Base-by-base conservation (phyloP, 2,113 vertebrate species). In the Prunella fulvescens region DNA sequence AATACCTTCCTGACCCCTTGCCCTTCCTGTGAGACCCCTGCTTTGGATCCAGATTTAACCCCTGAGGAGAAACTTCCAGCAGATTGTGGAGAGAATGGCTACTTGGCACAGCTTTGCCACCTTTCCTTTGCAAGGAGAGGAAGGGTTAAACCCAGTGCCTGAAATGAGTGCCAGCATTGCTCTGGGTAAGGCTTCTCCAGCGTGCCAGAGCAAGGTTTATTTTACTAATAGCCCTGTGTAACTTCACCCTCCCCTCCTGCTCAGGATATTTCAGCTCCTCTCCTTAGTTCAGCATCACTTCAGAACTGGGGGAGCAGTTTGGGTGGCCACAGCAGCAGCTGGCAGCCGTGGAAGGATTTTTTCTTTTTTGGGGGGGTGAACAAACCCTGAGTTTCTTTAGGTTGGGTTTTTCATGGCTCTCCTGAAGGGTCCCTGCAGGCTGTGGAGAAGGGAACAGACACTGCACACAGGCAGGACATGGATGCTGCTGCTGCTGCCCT, bases 271-370 rank as follows among this genome's bases (percentile, higher is more conserved):
- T 88, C 80, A 82, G 53, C 62, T 80, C 71, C 58, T 90, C 45
- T 54, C 51, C 71, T 67, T 31, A 28, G 57, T 58, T 89, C 44
- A 85, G 64, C 88, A 78, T 90, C 42, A 5, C 18, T 86, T 42
- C 74, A 87, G 57, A 61, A 12, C 48, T 35, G 64, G 62, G 44
- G 51, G 86, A 86, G 58, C 66, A 15, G 6, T 93, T 86, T 94
- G 90, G 87, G 92, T 91, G 95, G 85, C 80, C 84, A 24, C 37
- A 79, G 84, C 35, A 89, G 69, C 56, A 89, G 57, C 37, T 96
- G 92, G 69, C 65, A 84, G 53, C 70, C 5, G 1, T 23, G 33
- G 1, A 14, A 53, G 39, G 83, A 3, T 37, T 22, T 1, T 20
- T 26, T 28, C 45, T 58, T 35, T 8, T 33, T 12, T 15, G 0